Evolutionary conservation across 2,888 invertebrate genomes (phyloP).

Genomic region (Ophioninae sp.): DNA sequence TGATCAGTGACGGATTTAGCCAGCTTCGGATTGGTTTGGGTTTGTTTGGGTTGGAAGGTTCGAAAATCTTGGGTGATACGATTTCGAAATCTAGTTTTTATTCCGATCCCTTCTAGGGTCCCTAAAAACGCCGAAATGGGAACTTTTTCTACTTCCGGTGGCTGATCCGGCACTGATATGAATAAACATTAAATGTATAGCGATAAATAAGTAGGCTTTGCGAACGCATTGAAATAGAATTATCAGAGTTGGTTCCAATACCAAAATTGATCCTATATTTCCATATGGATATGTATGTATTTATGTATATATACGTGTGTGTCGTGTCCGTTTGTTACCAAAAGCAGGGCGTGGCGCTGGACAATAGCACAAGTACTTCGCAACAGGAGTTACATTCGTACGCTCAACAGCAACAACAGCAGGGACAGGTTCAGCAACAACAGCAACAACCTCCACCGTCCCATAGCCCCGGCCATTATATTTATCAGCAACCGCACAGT

Average conservation of each 20-base stretch:
- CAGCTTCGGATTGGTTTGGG: no score
- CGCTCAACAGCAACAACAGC: slow-evolving; percentile 80
- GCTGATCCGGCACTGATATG: no score
- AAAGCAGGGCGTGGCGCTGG: slow-evolving; percentile 83
- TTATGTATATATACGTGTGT: no score
- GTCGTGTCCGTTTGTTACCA: slow-evolving; percentile 59
- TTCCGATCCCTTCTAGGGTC: no score
- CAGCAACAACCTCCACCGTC: slow-evolving; percentile 69
- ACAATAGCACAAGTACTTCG: slow-evolving; percentile 86
- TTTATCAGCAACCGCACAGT: slow-evolving; percentile 78
- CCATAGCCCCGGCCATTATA: slow-evolving; percentile 77
- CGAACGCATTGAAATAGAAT: slow-evolving; percentile 4
- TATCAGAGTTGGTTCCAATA: slow-evolving; percentile 2
- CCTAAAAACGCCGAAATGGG: no score
- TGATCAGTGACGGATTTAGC: no score
- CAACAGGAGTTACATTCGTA: slow-evolving; percentile 82
- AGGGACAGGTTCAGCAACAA: slow-evolving; percentile 72
- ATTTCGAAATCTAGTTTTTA: no score
- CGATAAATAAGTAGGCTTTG: no score
- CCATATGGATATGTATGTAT: neutral
- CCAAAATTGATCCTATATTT: slow-evolving; percentile 30
- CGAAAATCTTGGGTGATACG: no score
- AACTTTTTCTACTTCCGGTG: no score
- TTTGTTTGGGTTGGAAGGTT: no score
- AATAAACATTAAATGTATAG: no score